phyloP scores from a whole-genome alignment of 2,113 vertebrate genomes.

The Apus apus region DNA sequence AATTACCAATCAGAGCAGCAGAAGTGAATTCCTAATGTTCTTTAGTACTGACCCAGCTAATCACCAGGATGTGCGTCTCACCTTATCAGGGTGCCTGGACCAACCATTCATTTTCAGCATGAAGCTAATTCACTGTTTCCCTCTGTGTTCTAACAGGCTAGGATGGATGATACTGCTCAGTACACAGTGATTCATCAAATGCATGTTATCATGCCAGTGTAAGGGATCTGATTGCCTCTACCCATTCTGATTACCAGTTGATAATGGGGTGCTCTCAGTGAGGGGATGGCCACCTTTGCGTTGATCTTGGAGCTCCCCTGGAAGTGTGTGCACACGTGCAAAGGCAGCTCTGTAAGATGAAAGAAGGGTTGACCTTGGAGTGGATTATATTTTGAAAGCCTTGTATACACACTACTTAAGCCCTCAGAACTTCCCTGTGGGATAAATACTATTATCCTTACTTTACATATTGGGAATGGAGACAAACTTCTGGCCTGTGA shows the following conservation, averaged over 20 bases:
- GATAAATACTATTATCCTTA: conserved; percentile 56
- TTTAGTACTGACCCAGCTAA: conserved; percentile 61
- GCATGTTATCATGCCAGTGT: not conserved
- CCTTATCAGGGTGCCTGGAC: conserved; percentile 30
- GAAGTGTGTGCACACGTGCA: not conserved
- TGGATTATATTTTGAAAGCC: conserved; percentile 22
- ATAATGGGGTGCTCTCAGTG: not conserved
- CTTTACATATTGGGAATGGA: conserved; percentile 33
- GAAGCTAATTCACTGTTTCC: not conserved
- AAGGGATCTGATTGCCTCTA: not conserved
- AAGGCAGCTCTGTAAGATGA: not conserved
- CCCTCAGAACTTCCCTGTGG: conserved; percentile 3
- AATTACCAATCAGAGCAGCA: conserved; percentile 86
- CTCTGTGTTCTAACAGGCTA: not conserved
- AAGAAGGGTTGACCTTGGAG: conserved; percentile 27
- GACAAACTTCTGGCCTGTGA: conserved; percentile 25
- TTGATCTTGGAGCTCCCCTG: not conserved
- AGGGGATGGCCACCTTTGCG: not conserved
- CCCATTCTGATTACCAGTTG: not conserved
- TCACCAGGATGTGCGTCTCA: not conserved
- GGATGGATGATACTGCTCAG: conserved; percentile 44
- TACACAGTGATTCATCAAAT: conserved; percentile 45
- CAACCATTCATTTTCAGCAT: not conserved
- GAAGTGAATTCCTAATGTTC: conserved; percentile 82
- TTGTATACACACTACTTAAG: not conserved